Base-by-base conservation (phyloP, 2,888 invertebrate genomes). In the Melipona bicolor region DNA sequence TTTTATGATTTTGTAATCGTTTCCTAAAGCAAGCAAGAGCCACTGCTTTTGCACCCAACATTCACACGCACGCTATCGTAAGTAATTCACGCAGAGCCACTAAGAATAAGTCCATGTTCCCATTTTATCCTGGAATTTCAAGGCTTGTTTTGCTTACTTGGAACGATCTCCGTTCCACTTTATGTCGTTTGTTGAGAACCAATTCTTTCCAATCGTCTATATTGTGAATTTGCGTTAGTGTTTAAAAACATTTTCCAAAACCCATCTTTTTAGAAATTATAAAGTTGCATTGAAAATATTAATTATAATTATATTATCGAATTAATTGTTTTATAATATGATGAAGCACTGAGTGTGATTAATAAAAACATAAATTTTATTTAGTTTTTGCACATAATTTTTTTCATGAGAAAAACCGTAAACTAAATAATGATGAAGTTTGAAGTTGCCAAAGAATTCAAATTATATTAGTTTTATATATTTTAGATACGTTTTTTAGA, bases 1-100 rank as follows among this genome's bases (percentile, higher is more conserved):
- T 83, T 83, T 83, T 77, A 77, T 73, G 73, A 17, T 83, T 82
- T 62, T n/a, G 54, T 65, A 73, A 83, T 83, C 64, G 24, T 70
- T 69, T 70, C 43, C 64, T 49, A 68, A 75, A 75, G 71, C 61
- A 52, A 54, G 54, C 27, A 4, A 54, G 13, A 43, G 21, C 52
- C 74, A 24, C 36, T 32, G 32, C 68, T 13, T 27, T 27, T 62
- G 62, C n/a, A 3, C 11, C 50, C 27, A 27, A 19, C 54, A 21
- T 24, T 4, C 6, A 43, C 43, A 36, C 24, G 36, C 49, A n/a
- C 75, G 27, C 50, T 50, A 65, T 78, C 80, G 71, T 43, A 69
- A 69, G 50, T 70, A 67, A 82, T 80, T 80, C 69, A 49, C 36
- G 11, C 49, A 6, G 9, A 32, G 21, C 52, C n/a, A 27, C 49